A percentile compares a stretch with the other conserved stretches of the same genome.
Evolutionary conservation across 2,113 vertebrate species (phyloP).

Genomic region (Salvelinus fontinalis): DNA sequence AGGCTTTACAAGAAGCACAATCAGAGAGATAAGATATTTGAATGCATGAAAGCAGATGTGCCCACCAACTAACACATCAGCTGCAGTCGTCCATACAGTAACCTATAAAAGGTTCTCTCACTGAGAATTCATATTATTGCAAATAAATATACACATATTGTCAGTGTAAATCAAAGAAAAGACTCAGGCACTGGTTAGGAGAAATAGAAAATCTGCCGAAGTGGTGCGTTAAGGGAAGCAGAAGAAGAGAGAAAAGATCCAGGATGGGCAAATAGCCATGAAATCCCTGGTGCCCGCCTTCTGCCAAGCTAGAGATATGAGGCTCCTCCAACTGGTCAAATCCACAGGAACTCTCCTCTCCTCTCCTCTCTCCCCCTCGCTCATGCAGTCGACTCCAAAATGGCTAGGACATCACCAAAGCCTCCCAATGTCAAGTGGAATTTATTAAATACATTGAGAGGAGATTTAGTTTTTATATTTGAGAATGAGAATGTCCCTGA

Average conservation of each 20-base stretch:
- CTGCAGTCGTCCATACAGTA: neutral
- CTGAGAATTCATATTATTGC: constrained; percentile 4
- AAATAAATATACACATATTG: constrained; percentile 11
- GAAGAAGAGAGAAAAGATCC: constrained; percentile 50
- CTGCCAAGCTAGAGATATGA: constrained; percentile 70
- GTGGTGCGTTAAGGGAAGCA: constrained; percentile 30
- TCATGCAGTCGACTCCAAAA: constrained; percentile 45
- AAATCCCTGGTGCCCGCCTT: constrained; percentile 65
- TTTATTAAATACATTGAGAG: constrained; percentile 61
- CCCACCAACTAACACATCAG: neutral
- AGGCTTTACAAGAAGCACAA: neutral
- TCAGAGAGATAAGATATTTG: neutral
- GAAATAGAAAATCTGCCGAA: constrained; percentile 34
- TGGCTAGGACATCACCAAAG: constrained; percentile 46
- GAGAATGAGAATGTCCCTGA: constrained; percentile 53
- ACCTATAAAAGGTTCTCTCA: neutral
- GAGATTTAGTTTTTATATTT: constrained; percentile 46
- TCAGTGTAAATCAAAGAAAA: constrained; percentile 39
- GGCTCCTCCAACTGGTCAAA: constrained; percentile 67
- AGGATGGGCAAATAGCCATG: constrained; percentile 64
- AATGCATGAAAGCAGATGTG: neutral
- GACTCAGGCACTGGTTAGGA: constrained; percentile 19
- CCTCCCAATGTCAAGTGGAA: constrained; percentile 72
- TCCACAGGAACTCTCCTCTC: constrained; percentile 59
- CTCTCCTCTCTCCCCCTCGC: neutral